These are phyloP conservation scores for Antennarius maculatus DNA, from an alignment of 2,797 vertebrate species.

Conservation along the genomic window DNA sequence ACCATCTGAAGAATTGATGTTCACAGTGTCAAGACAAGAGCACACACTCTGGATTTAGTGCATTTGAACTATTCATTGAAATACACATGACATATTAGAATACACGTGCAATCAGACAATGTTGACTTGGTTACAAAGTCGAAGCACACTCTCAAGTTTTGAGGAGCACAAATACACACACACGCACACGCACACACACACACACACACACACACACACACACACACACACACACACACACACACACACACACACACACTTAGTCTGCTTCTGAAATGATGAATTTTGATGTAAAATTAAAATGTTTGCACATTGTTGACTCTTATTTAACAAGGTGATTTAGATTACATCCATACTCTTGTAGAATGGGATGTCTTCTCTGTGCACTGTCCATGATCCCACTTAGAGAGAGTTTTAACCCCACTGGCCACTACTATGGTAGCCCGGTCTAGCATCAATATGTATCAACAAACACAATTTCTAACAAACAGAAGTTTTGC, in stretches of 20 bases:
- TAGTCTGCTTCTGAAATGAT: constrained; percentile 32
- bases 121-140: constrained; percentile 13
- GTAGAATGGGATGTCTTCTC: not conserved
- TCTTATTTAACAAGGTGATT: constrained; percentile 34
- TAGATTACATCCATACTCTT: constrained; percentile 5
- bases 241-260: constrained; percentile 8
- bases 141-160: not conserved
- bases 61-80: constrained; percentile 33
- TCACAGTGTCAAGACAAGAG: not conserved
- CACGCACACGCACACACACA: not conserved
- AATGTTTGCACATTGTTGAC: constrained; percentile 17
- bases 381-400: not conserved
- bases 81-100: constrained; percentile 6
- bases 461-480: no score
- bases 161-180: not conserved
- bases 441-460: not conserved
- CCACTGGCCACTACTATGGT: not conserved
- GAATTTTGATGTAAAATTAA: constrained; percentile 34
- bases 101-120: constrained; percentile 16
- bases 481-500: not conserved
- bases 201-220: constrained; percentile 2
- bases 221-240: constrained; percentile 11
- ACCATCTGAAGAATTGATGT: constrained; percentile 21
- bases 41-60: not conserved
- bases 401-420: constrained; percentile 2